Conservation (phyloP, 2,113 vertebrate species). For the Vicugna pacos region DNA sequence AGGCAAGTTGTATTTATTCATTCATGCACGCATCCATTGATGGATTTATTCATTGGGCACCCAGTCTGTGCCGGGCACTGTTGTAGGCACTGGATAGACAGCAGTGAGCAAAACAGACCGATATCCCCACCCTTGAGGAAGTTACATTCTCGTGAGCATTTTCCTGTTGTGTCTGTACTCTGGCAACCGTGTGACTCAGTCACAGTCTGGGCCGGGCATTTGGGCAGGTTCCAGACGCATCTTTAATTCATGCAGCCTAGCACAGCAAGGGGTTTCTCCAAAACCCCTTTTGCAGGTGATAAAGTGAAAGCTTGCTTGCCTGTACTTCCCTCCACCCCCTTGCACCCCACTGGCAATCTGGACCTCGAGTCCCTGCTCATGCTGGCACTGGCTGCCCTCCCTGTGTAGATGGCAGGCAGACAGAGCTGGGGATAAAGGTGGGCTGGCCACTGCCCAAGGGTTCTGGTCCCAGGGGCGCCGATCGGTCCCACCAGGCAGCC, state of each 20-base stretch:
- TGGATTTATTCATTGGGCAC: not conserved
- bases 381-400: not conserved
- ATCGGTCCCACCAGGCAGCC: not conserved
- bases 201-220: not conserved
- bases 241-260: not conserved
- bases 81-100: not conserved
- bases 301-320: not conserved
- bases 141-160: not conserved
- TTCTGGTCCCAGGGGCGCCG: not conserved
- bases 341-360: not conserved
- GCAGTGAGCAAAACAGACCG: not conserved
- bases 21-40: not conserved
- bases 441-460: not conserved
- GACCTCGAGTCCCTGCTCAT: not conserved
- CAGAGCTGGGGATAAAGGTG: not conserved
- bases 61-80: not conserved
- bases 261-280: not conserved
- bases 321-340: not conserved
- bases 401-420: not conserved
- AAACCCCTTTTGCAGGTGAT: not conserved
- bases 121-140: not conserved
- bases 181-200: not conserved
- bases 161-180: slow-evolving; percentile 5
- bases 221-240: not conserved
- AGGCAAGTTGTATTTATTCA: not conserved